Evolutionary conservation across 1,140 invertebrate genomes (phyloP).

Genomic region (Contarinia nasturtii): DNA sequence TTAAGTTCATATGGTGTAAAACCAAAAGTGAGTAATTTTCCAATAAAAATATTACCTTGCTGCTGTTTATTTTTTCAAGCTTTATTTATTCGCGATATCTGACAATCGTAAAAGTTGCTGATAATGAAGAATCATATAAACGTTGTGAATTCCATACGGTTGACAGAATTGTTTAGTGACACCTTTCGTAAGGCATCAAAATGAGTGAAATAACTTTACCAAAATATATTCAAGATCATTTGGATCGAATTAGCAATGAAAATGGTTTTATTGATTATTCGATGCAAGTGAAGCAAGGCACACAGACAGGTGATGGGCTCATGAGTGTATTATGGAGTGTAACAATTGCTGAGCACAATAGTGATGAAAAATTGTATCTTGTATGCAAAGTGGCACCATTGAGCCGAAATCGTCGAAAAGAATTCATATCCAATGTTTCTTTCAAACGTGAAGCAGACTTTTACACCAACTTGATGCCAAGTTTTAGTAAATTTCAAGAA

Average conservation of each 20-base stretch:
- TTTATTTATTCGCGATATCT: too few species aligned
- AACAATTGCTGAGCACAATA: neutral
- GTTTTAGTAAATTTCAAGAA: conserved; percentile 11
- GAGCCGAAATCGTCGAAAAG: neutral
- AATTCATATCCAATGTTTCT: neutral
- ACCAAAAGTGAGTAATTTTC: too few species aligned
- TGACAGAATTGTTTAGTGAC: too few species aligned
- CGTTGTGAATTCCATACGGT: too few species aligned
- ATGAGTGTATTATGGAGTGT: neutral
- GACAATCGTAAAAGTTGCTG: too few species aligned
- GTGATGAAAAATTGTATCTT: neutral
- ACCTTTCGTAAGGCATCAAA: too few species aligned
- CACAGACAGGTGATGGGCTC: neutral
- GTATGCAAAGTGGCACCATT: neutral
- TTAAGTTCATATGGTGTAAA: too few species aligned
- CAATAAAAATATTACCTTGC: too few species aligned
- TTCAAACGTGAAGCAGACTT: conserved; percentile 11
- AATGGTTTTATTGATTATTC: conserved; percentile 1
- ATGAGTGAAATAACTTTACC: neutral
- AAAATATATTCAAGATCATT: neutral
- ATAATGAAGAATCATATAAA: too few species aligned
- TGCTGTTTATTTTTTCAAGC: too few species aligned
- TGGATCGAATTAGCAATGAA: neutral
- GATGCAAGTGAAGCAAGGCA: neutral
- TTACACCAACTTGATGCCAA: conserved; percentile 11